These are phyloP conservation scores for Theristicus caerulescens DNA, from an alignment of 2,113 vertebrate species.

Conservation along the genomic window DNA sequence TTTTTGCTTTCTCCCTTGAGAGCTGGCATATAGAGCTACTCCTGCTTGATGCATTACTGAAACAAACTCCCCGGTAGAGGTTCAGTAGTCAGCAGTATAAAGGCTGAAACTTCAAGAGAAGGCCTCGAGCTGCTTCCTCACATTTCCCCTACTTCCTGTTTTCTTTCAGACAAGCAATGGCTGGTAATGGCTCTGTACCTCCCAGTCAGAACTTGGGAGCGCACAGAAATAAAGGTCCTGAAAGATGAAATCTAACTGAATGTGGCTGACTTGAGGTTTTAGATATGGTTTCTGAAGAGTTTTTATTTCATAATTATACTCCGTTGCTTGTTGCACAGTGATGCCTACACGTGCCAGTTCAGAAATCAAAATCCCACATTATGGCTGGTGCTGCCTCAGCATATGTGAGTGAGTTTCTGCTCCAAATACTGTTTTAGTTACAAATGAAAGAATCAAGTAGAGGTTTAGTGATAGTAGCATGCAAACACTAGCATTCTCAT, in stretches of 20 bases:
- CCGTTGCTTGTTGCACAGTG: background rate
- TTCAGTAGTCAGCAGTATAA: background rate
- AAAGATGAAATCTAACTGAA: background rate
- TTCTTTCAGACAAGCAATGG: background rate
- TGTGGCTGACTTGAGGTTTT: background rate
- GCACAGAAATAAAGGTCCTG: background rate
- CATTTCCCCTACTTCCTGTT: background rate
- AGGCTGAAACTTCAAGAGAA: background rate
- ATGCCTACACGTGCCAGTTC: background rate
- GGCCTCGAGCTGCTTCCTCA: background rate
- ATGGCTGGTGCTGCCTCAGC: background rate
- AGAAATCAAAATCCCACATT: background rate
- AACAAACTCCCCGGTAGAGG: background rate
- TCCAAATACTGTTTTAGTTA: background rate
- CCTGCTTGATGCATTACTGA: background rate
- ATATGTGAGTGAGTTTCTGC: background rate
- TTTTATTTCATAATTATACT: background rate
- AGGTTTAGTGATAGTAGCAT: background rate
- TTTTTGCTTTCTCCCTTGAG: background rate
- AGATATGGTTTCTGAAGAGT: background rate
- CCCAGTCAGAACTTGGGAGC: background rate
- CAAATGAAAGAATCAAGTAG: background rate
- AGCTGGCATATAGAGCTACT: background rate
- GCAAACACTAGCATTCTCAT: background rate
- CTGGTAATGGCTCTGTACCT: background rate